Conservation (phyloP, 1,140 invertebrate genomes). For the Drosophila mauritiana region DNA sequence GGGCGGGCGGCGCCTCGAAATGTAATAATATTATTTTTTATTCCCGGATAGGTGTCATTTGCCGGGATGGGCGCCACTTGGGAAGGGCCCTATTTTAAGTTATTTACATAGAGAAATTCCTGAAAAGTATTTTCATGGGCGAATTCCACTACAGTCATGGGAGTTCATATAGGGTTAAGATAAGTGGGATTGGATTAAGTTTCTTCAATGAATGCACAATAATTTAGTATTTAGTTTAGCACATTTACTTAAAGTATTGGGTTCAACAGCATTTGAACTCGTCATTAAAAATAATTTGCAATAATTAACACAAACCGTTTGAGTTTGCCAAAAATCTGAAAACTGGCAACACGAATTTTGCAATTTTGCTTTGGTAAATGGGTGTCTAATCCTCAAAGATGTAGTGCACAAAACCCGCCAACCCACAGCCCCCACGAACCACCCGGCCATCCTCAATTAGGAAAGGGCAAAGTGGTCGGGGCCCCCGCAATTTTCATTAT, state of each 20-base stretch:
- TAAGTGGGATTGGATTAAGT: neutral
- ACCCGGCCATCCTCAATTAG: conserved; percentile 2
- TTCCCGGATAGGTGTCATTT: conserved; percentile 59
- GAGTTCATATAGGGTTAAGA: neutral
- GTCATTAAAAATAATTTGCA: conserved; percentile 20
- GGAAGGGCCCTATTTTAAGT: neutral
- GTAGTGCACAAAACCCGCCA: neutral
- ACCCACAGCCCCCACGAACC: neutral
- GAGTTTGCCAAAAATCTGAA: conserved; percentile 53
- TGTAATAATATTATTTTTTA: conserved; percentile 60
- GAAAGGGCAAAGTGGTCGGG: conserved; percentile 39
- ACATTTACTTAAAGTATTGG: neutral
- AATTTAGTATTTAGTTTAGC: too few relatives aligned
- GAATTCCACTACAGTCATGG: conserved; percentile 2
- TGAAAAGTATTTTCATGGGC: conserved; percentile 4
- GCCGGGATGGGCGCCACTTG: conserved; percentile 29
- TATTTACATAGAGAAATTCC: conserved; percentile 16
- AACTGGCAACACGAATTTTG: conserved; percentile 47
- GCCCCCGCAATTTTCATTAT: conserved; percentile 19
- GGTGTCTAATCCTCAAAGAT: conserved; percentile 10
- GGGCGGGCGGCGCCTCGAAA: conserved; percentile 28
- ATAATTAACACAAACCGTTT: conserved; percentile 33
- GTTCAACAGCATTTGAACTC: conserved; percentile 37
- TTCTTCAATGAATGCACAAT: too few relatives aligned
- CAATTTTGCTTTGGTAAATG: conserved; percentile 34